Conservation (phyloP, 1,140 invertebrate species). For the Nephotettix cincticeps region DNA sequence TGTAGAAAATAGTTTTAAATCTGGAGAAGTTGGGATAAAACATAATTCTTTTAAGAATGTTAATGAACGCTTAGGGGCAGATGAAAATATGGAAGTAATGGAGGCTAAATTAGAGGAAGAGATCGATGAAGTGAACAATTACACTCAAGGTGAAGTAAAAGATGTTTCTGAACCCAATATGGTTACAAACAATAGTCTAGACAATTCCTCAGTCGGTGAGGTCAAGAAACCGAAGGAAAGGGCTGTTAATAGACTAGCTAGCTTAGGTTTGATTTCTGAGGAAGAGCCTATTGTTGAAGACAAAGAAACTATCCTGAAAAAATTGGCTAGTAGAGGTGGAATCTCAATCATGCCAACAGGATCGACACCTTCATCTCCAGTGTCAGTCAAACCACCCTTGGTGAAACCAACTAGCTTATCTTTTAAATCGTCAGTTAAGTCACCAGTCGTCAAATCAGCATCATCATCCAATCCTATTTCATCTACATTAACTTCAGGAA, state of each 20-base stretch:
- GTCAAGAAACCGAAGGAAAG: background rate
- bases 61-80: background rate
- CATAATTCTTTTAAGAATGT: background rate
- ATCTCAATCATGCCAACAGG: background rate
- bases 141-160: background rate
- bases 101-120: background rate
- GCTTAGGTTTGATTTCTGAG: background rate
- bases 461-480: no score
- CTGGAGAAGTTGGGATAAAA: background rate
- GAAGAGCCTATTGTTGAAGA: background rate
- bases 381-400: background rate
- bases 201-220: background rate
- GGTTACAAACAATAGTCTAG: background rate
- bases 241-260: background rate
- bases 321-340: background rate
- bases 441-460: no score
- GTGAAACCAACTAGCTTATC: no score
- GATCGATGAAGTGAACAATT: background rate
- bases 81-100: background rate
- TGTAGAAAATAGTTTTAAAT: background rate
- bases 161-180: background rate
- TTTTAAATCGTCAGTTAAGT: no score
- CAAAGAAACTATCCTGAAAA: conserved; percentile 1
- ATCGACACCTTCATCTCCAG: background rate
- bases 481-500: background rate